These are phyloP conservation scores for Drosophila limbata DNA, from an alignment of 2,888 invertebrate genomes.

Conservation along the genomic window DNA sequence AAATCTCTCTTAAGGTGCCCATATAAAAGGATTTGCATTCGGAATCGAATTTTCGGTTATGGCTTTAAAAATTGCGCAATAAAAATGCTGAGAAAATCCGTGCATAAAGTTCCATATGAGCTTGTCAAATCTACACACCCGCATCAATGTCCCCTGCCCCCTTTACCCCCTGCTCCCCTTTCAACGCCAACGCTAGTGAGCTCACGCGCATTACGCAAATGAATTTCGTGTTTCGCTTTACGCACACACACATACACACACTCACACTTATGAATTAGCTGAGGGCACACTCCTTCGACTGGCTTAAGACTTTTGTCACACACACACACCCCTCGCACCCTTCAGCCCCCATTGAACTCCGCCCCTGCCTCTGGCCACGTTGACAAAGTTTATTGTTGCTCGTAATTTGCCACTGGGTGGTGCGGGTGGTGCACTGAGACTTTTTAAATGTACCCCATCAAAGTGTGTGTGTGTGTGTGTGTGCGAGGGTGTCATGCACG, in stretches of 20 bases:
- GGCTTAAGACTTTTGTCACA: slow-evolving; percentile 67
- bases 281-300: slow-evolving; percentile 60
- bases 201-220: slow-evolving; percentile 77
- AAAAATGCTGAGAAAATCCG: slow-evolving; percentile 63
- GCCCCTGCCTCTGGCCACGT: slow-evolving; percentile 13
- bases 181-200: slow-evolving; percentile 13
- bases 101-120: slow-evolving; percentile 70
- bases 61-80: slow-evolving; percentile 51
- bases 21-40: slow-evolving; percentile 62
- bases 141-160: not conserved
- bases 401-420: slow-evolving; percentile 61
- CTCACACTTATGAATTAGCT: slow-evolving; percentile 68
- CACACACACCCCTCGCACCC: slow-evolving; percentile 6
- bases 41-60: slow-evolving; percentile 54
- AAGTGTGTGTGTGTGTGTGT: slow-evolving; percentile 24
- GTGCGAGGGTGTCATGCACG: slow-evolving; percentile 65
- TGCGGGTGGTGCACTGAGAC: slow-evolving; percentile 43
- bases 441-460: slow-evolving; percentile 64
- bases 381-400: slow-evolving; percentile 72
- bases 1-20: slow-evolving; percentile 49
- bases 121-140: slow-evolving; percentile 41
- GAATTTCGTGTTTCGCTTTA: slow-evolving; percentile 61
- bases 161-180: not conserved
- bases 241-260: slow-evolving; percentile 9
- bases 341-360: not conserved